Percentiles rank a stretch among this genome's conserved stretches.
Conservation (phyloP, 2,797 vertebrate genomes). For the Scarus forsteni region DNA sequence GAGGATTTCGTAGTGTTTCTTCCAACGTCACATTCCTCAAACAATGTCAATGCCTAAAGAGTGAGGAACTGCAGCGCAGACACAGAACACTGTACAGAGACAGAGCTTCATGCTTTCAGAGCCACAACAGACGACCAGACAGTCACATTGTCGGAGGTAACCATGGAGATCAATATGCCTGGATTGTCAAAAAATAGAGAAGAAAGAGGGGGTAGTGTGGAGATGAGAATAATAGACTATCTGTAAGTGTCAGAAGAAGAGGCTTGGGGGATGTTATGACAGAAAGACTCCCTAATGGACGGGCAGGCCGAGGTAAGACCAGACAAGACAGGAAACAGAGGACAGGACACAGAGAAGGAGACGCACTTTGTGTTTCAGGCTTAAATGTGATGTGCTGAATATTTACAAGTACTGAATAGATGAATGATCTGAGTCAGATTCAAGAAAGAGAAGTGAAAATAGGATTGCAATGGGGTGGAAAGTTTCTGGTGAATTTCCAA, state of each 20-base stretch:
- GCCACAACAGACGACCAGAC: slow-evolving; percentile 36
- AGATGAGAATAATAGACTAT: slow-evolving; percentile 49
- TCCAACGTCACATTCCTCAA: slow-evolving; percentile 48
- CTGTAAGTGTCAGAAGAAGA: slow-evolving; percentile 52
- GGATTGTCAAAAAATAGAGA: slow-evolving; percentile 29
- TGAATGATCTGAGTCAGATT: too few species aligned
- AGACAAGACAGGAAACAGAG: slow-evolving; percentile 1
- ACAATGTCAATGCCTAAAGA: slow-evolving; percentile 6
- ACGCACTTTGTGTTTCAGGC: too few species aligned
- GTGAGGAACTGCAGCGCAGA: neutral
- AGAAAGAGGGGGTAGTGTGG: slow-evolving; percentile 43
- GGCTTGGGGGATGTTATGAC: slow-evolving; percentile 29
- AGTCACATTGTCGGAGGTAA: slow-evolving; percentile 55
- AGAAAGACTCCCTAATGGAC: slow-evolving; percentile 11
- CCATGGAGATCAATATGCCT: slow-evolving; percentile 63
- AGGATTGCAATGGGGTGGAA: too few species aligned
- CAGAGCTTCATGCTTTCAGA: slow-evolving; percentile 9
- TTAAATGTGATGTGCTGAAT: too few species aligned
- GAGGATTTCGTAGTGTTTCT: slow-evolving; percentile 37
- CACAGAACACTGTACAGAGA: slow-evolving; percentile 27
- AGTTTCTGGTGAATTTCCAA: too few species aligned
- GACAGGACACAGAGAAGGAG: too few species aligned
- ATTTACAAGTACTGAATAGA: too few species aligned
- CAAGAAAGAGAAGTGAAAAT: too few species aligned
- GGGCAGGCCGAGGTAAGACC: neutral